These are phyloP conservation scores for Misgurnus mizolepis DNA, from an alignment of 2,113 vertebrate species.

Conservation along the genomic window DNA sequence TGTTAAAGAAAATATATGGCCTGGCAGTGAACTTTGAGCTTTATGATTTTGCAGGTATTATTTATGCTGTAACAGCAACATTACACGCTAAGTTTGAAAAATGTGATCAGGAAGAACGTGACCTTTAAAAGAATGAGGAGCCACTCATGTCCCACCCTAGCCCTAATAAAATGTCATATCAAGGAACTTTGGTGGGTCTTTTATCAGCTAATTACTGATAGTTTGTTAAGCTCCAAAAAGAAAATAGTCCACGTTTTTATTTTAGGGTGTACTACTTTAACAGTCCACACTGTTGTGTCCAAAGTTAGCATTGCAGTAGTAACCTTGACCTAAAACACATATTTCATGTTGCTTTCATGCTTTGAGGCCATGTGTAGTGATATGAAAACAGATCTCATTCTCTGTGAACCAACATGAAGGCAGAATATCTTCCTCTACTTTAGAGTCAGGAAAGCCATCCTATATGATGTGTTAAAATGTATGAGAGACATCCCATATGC, in stretches of 20 bases:
- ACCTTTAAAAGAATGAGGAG: too few species aligned
- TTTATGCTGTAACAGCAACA: too few species aligned
- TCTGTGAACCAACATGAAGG: slow-evolving; percentile 35
- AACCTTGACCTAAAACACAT: slow-evolving; percentile 6
- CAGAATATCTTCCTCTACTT: slow-evolving; percentile 48
- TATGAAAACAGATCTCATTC: slow-evolving; percentile 25
- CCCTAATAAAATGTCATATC: too few species aligned
- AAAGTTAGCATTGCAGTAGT: not conserved
- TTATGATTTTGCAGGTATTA: too few species aligned
- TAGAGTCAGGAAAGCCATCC: not conserved
- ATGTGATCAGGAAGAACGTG: too few species aligned
- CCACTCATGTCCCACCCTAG: too few species aligned
- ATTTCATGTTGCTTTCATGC: slow-evolving; percentile 62
- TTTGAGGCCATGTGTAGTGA: slow-evolving; percentile 15
- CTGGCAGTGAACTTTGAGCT: too few species aligned
- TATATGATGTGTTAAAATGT: not conserved
- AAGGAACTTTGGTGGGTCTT: too few species aligned
- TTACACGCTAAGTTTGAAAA: too few species aligned
- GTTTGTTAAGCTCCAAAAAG: not conserved
- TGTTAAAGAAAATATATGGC: too few species aligned
- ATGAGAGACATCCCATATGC: slow-evolving; percentile 25
- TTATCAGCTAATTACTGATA: not conserved
- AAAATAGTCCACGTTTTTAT: not conserved
- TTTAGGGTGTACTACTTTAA: not conserved
- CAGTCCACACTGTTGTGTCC: not conserved